Conservation (phyloP, 2,113 vertebrate species). For the Hemiscyllium ocellatum region DNA sequence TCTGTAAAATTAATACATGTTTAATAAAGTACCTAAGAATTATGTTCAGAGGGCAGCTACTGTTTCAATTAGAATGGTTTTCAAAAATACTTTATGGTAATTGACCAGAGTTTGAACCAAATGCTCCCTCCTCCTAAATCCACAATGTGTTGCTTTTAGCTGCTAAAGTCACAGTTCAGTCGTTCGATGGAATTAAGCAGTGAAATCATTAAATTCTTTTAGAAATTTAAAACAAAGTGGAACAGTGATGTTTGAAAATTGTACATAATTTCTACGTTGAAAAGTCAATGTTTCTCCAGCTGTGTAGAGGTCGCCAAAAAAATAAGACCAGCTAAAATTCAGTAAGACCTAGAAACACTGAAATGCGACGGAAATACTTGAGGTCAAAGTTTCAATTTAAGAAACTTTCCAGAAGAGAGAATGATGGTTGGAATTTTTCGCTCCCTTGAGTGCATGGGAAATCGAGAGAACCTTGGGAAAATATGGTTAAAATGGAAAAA, state of each 20-base stretch:
- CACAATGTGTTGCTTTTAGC: not conserved
- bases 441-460: too few relatives aligned
- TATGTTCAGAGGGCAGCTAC: not conserved
- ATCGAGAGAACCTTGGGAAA: too few relatives aligned
- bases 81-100: not conserved
- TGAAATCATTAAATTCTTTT: not conserved
- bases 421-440: not conserved
- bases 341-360: not conserved
- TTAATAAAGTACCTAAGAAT: not conserved
- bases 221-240: not conserved
- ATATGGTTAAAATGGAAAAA: too few relatives aligned
- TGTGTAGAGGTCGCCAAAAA: not conserved
- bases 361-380: not conserved
- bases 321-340: not conserved
- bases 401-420: not conserved
- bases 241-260: constrained; percentile 3
- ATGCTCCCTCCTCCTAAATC: not conserved
- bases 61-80: not conserved
- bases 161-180: not conserved
- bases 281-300: not conserved
- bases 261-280: not conserved
- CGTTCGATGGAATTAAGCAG: not conserved
- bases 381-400: not conserved
- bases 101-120: not conserved
- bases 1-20: not conserved